Evolutionary conservation across 2,888 invertebrate species (phyloP), one percentile per base, ranked within the genome.

Genomic region (Sisyra terminalis): DNA sequence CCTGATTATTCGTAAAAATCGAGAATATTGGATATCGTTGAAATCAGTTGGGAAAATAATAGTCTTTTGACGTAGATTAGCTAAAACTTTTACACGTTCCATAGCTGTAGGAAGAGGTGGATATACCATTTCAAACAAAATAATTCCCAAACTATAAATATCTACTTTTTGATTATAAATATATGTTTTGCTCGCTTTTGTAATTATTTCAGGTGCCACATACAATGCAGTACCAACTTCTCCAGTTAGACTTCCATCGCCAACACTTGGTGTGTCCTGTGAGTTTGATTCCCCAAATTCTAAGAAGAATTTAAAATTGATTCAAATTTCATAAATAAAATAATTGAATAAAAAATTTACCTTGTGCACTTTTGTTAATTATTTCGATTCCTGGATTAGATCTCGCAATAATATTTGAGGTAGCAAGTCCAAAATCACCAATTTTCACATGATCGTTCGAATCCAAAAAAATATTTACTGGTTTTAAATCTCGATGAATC

Each of bases 401-500:
- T 50, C 53, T 53, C 2, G 52, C 48, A 38, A 58, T 51, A 40
- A 78, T 71, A 50, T 73, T 78, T 1, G 84, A 86, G 0, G 92
- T 94, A 0, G 97, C 96, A 2, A 97, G 68, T 10, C 97, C 97
- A 61, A 97, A 97, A 63, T 97, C 97, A 9, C 96, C 97, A 49
- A 97, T 97, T 69, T 97, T 97, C 1, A 90, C 92, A 58, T 90
- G 89, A 63, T 94, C 93, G 50, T 86, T 83, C 2, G 79, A 82
- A 57, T 94, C 94, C 57, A 98, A 71, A 62, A 97, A 96, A 55
- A 97, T 90, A 57, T 97, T 97, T 0, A 84, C 90, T 0, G 87
- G 86, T 56, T 87, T 88, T 48, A 87, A 58, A 53, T 88, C 87
- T 40, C 87, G 66, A 57, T 90, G 86, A 43, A 86, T 86, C 71